A percentile compares a stretch with the other conserved stretches of the same genome.
These are phyloP conservation scores for Eulemur rufifrons DNA, from an alignment of 2,113 vertebrate genomes.

Conservation along the genomic window DNA sequence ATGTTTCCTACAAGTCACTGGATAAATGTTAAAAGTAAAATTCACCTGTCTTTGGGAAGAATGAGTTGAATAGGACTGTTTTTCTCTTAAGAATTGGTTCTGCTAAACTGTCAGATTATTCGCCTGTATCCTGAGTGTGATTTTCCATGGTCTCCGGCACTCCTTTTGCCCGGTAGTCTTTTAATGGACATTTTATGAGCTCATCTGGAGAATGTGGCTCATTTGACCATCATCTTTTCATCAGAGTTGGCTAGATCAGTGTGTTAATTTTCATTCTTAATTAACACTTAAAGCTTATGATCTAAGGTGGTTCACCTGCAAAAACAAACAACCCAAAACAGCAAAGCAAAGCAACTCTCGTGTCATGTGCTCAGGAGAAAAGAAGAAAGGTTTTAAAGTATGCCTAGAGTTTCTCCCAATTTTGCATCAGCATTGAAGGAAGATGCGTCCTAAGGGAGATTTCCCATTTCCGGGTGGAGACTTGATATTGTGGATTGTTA, in stretches of 20 bases:
- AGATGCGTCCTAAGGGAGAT: background rate
- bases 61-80: background rate
- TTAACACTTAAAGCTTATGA: constrained; percentile 34
- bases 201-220: background rate
- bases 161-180: background rate
- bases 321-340: background rate
- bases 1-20: background rate
- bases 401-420: background rate
- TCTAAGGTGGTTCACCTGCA: background rate
- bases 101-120: background rate
- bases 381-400: background rate
- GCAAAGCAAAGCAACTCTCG: background rate
- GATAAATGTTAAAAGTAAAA: background rate
- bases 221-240: constrained; percentile 25
- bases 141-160: background rate
- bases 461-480: background rate
- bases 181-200: constrained; percentile 16
- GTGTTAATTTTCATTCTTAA: constrained; percentile 45
- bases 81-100: background rate
- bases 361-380: background rate
- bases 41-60: background rate
- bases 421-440: background rate
- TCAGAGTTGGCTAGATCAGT: background rate
- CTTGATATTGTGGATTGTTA: background rate
- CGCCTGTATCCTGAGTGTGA: background rate